Evolutionary conservation across 2,797 vertebrate genomes (phyloP), one percentile per base, ranked within the genome.

Genomic region (Brachymystax lenok): DNA sequence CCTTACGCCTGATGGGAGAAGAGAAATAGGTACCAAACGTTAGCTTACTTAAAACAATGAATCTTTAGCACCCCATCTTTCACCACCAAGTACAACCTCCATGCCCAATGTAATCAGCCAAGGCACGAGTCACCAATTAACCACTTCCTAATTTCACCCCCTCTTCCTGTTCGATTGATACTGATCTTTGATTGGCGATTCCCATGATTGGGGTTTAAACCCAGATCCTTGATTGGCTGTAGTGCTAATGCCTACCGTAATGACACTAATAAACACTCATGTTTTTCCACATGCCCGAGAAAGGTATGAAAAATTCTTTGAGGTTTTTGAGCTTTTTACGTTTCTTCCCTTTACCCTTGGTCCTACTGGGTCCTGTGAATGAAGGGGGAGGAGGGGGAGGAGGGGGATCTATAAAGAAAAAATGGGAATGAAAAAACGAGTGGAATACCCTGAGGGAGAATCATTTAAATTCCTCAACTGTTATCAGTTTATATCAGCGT

Each of bases 1-100:
- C 82, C 88, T 91, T 83, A 92, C 87, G 28, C 89, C 91, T 92
- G 85, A 67, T 56, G 46, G 69, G 10, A 78, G 5, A 81, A 56
- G 61, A 1, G n/a, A 61, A 3, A 21, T 1, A 1, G 3, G 40
- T 3, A n/a, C 19, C 24, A 21, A 24, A 5, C 3, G 24, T 16
- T 21, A 40, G n/a, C 12, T 46, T n/a, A 19, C 35, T n/a, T 14
- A 12, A 21, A 50, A 40, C 19, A 8, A 21, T 21, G 7, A n/a
- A 70, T 46, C 40, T 70, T 13, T 4, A 19, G n/a, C n/a, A 24
- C 59, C 8, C n/a, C 21, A 8, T 24, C 21, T 69, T 40, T 30
- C 64, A 33, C 27, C 28, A 67, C 14, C 64, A 33, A 33, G n/a
- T 19, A 19, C 14, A 59, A 50, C 69, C 69, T 21, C 19, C 69